Evolutionary conservation across 2,797 vertebrate genomes (phyloP).

Genomic region (Spheniscus humboldti): DNA sequence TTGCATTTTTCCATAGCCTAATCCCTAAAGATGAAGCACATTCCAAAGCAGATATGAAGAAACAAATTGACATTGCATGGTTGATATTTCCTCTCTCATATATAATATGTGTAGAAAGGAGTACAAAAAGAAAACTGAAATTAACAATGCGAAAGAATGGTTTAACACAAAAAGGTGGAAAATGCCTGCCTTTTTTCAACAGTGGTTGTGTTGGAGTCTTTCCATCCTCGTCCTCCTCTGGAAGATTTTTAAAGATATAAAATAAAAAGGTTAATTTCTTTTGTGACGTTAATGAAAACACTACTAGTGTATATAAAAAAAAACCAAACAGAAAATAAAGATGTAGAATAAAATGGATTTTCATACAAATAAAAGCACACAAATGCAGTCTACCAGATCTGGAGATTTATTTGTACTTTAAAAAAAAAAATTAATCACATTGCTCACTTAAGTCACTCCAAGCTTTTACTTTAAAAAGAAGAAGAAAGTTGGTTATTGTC

Average conservation of each 20-base stretch:
- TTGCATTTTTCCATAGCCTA: not conserved
- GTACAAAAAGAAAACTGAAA: slow-evolving; percentile 50
- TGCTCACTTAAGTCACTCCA: not conserved
- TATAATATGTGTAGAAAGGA: slow-evolving; percentile 21
- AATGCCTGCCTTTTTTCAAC: slow-evolving; percentile 99
- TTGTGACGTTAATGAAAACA: slow-evolving; percentile 53
- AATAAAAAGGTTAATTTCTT: slow-evolving; percentile 80
- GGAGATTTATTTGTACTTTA: not conserved
- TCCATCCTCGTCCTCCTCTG: slow-evolving; percentile 94
- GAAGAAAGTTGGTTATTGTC: not conserved
- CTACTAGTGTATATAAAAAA: not conserved
- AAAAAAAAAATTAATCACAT: not conserved
- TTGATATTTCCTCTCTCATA: not conserved
- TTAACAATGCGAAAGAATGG: slow-evolving; percentile 65
- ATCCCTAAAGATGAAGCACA: not conserved
- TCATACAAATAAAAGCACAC: slow-evolving; percentile 33
- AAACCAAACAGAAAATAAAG: not conserved
- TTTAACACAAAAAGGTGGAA: slow-evolving; percentile 76
- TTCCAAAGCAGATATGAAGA: not conserved
- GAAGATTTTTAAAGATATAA: slow-evolving; percentile 77
- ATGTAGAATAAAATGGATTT: slow-evolving; percentile 30
- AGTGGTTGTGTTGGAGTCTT: slow-evolving; percentile 92
- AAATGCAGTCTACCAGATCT: slow-evolving; percentile 3
- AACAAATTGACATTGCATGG: not conserved
- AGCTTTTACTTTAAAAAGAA: not conserved